Percentiles rank a stretch among this genome's conserved stretches.
phyloP scores from a whole-genome alignment of 2,113 vertebrate species.

The Pluvianellus socialis region DNA sequence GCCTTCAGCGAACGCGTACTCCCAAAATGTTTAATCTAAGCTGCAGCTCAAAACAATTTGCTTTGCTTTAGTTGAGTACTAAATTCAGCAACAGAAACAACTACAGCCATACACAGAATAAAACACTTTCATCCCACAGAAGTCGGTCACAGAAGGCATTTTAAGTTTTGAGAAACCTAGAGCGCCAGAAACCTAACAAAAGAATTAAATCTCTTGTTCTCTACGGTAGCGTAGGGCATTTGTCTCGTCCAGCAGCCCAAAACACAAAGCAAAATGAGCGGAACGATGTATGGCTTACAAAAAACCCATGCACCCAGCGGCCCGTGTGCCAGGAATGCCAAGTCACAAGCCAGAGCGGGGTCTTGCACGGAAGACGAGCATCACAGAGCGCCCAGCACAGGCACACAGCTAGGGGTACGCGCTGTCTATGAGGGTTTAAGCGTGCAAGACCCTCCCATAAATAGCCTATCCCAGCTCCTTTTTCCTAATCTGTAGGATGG shows the following conservation, averaged over 20 bases:
- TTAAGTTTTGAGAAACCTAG: background rate
- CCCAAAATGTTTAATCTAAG: background rate
- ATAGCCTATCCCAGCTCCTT: background rate
- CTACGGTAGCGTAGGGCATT: rapidly evolving
- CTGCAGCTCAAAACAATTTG: background rate
- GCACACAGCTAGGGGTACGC: rapidly evolving
- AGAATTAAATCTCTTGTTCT: background rate
- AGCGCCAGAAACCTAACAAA: background rate
- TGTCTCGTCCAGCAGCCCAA: background rate
- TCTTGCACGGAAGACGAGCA: background rate
- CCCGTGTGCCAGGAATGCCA: background rate
- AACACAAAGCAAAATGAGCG: background rate
- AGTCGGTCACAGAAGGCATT: background rate
- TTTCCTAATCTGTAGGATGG: rapidly evolving
- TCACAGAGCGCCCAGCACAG: background rate
- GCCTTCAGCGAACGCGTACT: background rate
- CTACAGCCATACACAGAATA: background rate
- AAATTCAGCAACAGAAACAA: background rate
- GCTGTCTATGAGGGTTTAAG: background rate
- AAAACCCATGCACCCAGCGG: rapidly evolving
- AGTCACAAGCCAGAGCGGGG: rapidly evolving
- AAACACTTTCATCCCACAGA: background rate
- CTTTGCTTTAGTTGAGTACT: background rate
- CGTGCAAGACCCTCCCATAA: rapidly evolving
- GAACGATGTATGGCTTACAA: background rate